A percentile compares a stretch with the other conserved stretches of the same genome.
phyloP scores from a whole-genome alignment of 2,797 vertebrate species.

The Chelon labrosus region DNA sequence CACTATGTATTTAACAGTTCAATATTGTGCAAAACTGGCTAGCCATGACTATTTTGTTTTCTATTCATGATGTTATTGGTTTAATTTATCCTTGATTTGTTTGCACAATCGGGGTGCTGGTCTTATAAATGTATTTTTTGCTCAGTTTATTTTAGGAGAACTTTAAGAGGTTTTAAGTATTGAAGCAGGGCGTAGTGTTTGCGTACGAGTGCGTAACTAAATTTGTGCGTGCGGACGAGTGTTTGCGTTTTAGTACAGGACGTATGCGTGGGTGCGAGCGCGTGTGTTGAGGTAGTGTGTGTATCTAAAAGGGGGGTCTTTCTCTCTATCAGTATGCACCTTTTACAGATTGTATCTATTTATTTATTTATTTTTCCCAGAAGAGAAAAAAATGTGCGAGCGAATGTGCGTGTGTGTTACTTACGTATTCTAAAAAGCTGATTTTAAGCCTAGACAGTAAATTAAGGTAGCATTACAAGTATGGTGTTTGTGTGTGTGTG shows the following conservation, averaged over 20 bases:
- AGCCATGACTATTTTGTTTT: constrained; percentile 81
- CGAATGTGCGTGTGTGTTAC: constrained; percentile 52
- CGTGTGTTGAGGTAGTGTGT: constrained; percentile 61
- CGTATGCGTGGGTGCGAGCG: constrained; percentile 42
- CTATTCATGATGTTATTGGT: constrained; percentile 78
- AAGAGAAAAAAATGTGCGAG: constrained; percentile 74
- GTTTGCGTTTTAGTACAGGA: constrained; percentile 78
- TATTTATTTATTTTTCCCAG: constrained; percentile 90
- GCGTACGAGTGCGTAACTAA: constrained; percentile 69
- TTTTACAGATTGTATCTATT: constrained; percentile 87
- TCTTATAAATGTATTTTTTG: constrained; percentile 80
- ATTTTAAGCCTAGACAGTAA: constrained; percentile 85
- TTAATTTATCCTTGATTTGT: constrained; percentile 83
- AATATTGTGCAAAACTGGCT: constrained; percentile 82
- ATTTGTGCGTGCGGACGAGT: constrained; percentile 66
- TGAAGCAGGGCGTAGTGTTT: constrained; percentile 80
- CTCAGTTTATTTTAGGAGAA: constrained; percentile 81
- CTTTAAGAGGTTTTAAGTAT: constrained; percentile 84
- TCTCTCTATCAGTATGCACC: constrained; percentile 84
- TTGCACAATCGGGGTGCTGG: constrained; percentile 82
- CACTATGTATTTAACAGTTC: constrained; percentile 81
- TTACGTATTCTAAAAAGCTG: constrained; percentile 82
- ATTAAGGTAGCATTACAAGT: constrained; percentile 85
- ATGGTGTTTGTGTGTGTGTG: constrained; percentile 48
- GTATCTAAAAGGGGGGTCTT: constrained; percentile 73